phyloP scores from a whole-genome alignment of 2,888 invertebrate species.

The Pachycephus smyrnensis region DNA sequence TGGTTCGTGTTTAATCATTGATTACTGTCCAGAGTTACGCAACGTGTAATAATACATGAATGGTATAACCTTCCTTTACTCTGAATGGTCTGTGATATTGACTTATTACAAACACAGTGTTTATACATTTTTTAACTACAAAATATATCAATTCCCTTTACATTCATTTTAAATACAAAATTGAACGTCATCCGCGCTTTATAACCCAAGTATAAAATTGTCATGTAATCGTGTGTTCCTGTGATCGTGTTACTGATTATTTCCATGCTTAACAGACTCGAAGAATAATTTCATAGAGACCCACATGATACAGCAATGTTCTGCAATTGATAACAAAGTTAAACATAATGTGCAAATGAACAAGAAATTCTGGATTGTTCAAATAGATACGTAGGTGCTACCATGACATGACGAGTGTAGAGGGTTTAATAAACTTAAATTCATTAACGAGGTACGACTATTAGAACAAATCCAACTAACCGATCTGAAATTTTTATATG shows the following conservation, averaged over 20 bases:
- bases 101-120: neutral
- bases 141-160: neutral
- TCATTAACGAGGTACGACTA: no score
- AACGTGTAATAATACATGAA: neutral
- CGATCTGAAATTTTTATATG: no score
- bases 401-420: neutral
- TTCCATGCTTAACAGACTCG: neutral
- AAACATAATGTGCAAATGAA: neutral
- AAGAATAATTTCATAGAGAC: neutral
- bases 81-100: neutral
- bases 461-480: no score
- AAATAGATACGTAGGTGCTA: neutral
- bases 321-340: neutral
- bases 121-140: neutral
- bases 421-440: neutral
- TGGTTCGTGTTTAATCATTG: neutral
- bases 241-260: neutral
- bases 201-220: neutral
- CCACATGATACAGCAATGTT: neutral
- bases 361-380: neutral
- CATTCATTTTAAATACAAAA: neutral
- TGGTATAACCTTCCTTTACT: neutral
- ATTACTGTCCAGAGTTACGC: neutral
- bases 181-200: neutral
- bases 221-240: neutral